These are phyloP conservation scores for Papilio protenor DNA, from an alignment of 2,888 invertebrate genomes.

Conservation along the genomic window DNA sequence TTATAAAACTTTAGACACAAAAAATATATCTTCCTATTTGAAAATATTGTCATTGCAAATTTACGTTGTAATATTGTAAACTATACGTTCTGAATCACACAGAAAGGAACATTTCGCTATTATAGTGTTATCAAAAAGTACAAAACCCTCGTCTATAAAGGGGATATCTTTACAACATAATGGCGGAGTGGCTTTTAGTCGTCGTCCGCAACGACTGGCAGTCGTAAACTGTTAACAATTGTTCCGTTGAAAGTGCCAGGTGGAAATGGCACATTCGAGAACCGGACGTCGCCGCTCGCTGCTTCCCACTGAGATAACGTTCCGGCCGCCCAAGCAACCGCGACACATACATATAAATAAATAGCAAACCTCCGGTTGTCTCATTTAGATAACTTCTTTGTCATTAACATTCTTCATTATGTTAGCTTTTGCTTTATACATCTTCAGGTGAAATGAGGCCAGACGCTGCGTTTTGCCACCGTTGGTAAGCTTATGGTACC, in stretches of 20 bases:
- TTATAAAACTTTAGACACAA: background rate
- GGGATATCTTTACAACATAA: constrained; percentile 13
- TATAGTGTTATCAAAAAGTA: constrained; percentile 15
- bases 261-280: constrained; percentile 39
- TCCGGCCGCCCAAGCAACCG: constrained; percentile 23
- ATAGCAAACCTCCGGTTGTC: background rate
- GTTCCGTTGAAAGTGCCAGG: constrained; percentile 25
- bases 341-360: background rate
- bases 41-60: background rate
- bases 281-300: constrained; percentile 26
- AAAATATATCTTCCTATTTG: background rate
- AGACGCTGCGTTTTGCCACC: background rate
- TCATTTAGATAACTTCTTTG: background rate
- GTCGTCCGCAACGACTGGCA: constrained; percentile 11
- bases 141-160: background rate
- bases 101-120: background rate
- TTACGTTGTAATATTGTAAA: background rate
- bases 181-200: constrained; percentile 17
- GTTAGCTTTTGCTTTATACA: background rate
- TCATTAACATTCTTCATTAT: background rate
- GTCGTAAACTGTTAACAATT: constrained; percentile 32
- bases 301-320: constrained; percentile 30
- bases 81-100: background rate
- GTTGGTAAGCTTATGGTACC: background rate
- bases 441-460: background rate